phyloP scores from a whole-genome alignment of 2,888 invertebrate species.

The Geotrupes spiniger region DNA sequence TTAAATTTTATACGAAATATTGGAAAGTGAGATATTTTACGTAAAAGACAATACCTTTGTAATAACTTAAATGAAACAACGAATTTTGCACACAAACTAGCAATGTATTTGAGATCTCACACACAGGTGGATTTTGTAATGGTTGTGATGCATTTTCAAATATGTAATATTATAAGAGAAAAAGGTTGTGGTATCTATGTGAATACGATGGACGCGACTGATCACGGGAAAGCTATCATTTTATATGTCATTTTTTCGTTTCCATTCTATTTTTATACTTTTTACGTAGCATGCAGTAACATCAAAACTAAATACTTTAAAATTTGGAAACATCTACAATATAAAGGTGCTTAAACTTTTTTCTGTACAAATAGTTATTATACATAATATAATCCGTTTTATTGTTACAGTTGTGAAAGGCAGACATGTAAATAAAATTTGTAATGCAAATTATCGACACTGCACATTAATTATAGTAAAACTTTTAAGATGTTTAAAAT shows the following conservation, averaged over 20 bases:
- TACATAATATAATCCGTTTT: too few relatives aligned
- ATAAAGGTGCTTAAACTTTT: conserved; percentile 2
- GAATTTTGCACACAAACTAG: conserved; percentile 7
- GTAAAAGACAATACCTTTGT: conserved; percentile 5
- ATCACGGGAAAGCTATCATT: not conserved
- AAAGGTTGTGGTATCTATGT: conserved; percentile 9
- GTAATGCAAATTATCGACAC: not conserved
- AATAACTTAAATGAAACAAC: conserved; percentile 1
- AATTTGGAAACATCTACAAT: conserved; percentile 1
- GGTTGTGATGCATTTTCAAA: conserved; percentile 16
- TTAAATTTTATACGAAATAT: conserved; percentile 2
- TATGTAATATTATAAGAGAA: not conserved
- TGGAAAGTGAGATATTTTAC: not conserved
- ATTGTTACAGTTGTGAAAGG: conserved; percentile 2
- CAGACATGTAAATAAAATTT: conserved; percentile 7
- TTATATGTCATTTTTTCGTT: not conserved
- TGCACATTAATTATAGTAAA: too few relatives aligned
- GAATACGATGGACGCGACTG: not conserved
- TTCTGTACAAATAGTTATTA: conserved; percentile 4
- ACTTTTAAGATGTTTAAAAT: not conserved
- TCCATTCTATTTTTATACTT: not conserved
- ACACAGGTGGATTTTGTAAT: conserved; percentile 1
- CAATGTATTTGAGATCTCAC: not conserved
- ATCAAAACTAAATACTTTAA: not conserved
- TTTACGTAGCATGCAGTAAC: too few relatives aligned